Base-by-base conservation (phyloP, 37 sponge, comb jelly and placozoan species). In the Dysidea cf. avara region DNA sequence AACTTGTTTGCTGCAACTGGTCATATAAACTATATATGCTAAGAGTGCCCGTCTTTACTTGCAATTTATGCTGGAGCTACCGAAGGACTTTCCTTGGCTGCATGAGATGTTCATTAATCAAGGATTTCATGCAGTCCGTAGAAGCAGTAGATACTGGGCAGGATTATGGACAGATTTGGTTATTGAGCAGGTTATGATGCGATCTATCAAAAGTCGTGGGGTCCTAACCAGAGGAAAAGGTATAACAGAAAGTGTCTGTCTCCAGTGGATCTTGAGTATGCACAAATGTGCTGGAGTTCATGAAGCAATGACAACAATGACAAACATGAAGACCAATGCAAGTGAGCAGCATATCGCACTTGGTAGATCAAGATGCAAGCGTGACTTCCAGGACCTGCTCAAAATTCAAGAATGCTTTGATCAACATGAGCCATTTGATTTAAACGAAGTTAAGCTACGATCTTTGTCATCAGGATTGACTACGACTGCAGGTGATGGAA, bases 371-470 rank as follows among this genome's bases (percentile, higher is more conserved):
- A 77, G 67, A 40, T 39, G 78, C 46, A 77, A 65, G 54, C 78
- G 26, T 12, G 78, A 77, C 22, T 66, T 52, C 24, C 3, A 77
- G n/a, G 78, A 77, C 57, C 43, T 77, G 13, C 50, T 16, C 61
- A 79, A 79, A 55, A 58, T 69, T 35, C 69, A 69, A 25, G 60
- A 79, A 39, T 79, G 71, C 61, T 79, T 79, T 58, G 63, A 69
- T 30, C 57, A 72, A 32, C 37, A 61, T 74, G 63, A 74, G 39
- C 75, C 75, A 43, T 74, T 74, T 39, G 3, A 74, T 74, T 26
- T 39, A 26, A 38, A 61, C 46, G 50, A 74, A 26, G 20, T 2
- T 39, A 72, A 34, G 58, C 40, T 72, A 34, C 24, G 46, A 18
- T 61, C 49, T 35, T 61, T 74, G 28, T 61, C 63, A 26, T 40